Percentiles rank a stretch among this genome's conserved stretches.
Evolutionary conservation across 2,888 invertebrate genomes (phyloP).

Genomic region (Polydrusus cervinus): DNA sequence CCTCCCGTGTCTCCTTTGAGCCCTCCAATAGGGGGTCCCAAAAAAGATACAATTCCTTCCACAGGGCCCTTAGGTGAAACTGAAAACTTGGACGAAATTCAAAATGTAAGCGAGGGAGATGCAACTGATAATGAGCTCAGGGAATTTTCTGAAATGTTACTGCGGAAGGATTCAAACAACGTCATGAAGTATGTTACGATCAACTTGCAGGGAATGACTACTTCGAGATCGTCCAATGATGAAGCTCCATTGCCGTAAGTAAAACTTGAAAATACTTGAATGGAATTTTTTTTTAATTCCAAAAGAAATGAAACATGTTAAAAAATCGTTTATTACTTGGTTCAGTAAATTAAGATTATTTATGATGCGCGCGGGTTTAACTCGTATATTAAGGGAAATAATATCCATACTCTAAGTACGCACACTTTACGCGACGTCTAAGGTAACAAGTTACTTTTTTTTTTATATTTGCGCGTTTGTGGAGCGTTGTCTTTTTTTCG

Average conservation of each 20-base stretch:
- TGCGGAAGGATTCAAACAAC: slow-evolving; percentile 83
- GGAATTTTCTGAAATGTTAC: slow-evolving; percentile 81
- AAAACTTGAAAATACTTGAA: background rate
- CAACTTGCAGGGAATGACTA: slow-evolving; percentile 84
- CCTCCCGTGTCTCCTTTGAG: slow-evolving; percentile 10
- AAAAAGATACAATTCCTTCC: slow-evolving; percentile 28
- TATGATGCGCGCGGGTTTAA: no score
- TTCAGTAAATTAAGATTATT: no score
- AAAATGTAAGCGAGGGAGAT: slow-evolving; percentile 10
- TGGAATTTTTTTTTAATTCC: no score
- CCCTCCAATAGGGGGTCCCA: slow-evolving; percentile 1
- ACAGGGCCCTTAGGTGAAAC: slow-evolving; percentile 39
- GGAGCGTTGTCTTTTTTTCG: no score
- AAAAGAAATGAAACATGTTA: no score
- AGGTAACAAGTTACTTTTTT: no score
- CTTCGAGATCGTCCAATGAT: slow-evolving; percentile 80
- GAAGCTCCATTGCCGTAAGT: slow-evolving; percentile 86
- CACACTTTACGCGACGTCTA: no score
- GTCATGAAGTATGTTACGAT: slow-evolving; percentile 80
- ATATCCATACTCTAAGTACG: no score
- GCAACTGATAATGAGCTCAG: slow-evolving; percentile 71
- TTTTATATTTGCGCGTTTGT: no score
- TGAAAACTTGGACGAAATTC: background rate
- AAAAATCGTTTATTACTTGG: no score
- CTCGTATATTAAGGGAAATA: no score